Base-by-base conservation (phyloP, 2,888 invertebrate genomes). In the Epiperipatus broadwayi region DNA sequence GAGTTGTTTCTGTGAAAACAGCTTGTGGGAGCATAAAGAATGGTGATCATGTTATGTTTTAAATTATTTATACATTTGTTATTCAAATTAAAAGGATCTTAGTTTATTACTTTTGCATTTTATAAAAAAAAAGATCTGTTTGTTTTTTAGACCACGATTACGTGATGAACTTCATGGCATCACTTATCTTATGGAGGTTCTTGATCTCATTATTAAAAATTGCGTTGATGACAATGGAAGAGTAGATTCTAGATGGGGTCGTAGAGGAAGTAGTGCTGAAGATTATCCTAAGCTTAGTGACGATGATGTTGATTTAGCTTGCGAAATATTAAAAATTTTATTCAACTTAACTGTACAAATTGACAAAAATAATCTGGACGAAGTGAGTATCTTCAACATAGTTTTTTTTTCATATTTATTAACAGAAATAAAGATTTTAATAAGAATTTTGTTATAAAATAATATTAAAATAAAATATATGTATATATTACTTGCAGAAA, bases 291-390 rank as follows among this genome's bases (percentile, higher is more conserved):
- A 54, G 14, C 48, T 59, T 8, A 14, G 38, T 27, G 48, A 47
- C 35, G 46, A 47, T 20, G 58, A 60, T 33, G 56, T 59, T 3
- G 61, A 63, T 41, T 50, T 63, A 31, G 55, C 58, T 41, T 57
- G 56, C 42, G 64, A 65, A 51, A 59, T 64, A 5, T 54, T 65
- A 27, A 65, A 65, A 50, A 59, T 61, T 14, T 53, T 64, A 33
- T 65, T 63, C 49, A 65, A 63, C 46, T 49, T 64, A 39, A 62
- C 61, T 2, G 53, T 58, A 15, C 50, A 53, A 27, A 48, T 57
- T 12, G 59, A 60, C 41, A 56, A 55, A 44, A 54, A 52, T 37
- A 54, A 55, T 34, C 47, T 60, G 25, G 56, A 61, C 49, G 60
- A 61, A 53, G 61, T 60, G 43, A 40, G 42, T 33, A 5, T 18